phyloP scores from a whole-genome alignment of 1,140 invertebrate species.

The Drosophila setifemur region DNA sequence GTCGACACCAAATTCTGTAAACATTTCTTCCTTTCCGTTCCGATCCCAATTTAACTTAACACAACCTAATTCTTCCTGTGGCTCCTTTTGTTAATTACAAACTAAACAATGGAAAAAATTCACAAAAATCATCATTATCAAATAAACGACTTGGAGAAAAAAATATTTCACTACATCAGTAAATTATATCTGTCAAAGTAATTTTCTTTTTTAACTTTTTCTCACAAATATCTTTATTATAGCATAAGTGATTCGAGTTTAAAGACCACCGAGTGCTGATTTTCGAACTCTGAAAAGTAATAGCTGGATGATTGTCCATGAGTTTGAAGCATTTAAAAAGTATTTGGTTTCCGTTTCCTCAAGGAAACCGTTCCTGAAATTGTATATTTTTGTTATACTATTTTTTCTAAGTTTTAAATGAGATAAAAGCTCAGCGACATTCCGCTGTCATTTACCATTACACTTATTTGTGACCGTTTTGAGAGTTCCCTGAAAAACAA shows the following conservation, averaged over 20 bases:
- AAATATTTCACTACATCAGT: conserved; percentile 15
- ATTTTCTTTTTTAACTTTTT: conserved; percentile 72
- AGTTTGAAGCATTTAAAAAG: conserved; percentile 36
- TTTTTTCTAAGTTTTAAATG: conserved; percentile 29
- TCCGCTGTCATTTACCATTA: conserved; percentile 29
- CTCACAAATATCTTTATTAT: conserved; percentile 70
- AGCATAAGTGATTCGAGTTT: conserved; percentile 80
- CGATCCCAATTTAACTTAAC: not conserved
- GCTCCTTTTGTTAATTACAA: conserved; percentile 80
- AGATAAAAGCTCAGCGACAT: conserved; percentile 3
- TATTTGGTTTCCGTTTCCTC: conserved; percentile 17
- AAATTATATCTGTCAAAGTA: conserved; percentile 55
- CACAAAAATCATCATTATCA: not conserved
- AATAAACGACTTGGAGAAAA: not conserved
- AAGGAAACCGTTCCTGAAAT: conserved; percentile 19
- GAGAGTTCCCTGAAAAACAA: conserved; percentile 33
- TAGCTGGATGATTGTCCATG: conserved; percentile 61
- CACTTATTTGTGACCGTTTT: conserved; percentile 17
- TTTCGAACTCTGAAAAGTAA: conserved; percentile 55
- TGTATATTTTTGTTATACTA: conserved; percentile 18
- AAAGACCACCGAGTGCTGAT: conserved; percentile 76
- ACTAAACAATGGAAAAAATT: conserved; percentile 51
- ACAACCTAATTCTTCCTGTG: conserved; percentile 5
- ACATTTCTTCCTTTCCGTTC: not conserved
- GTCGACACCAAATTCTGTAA: conserved; percentile 14